phyloP scores from a whole-genome alignment of 2,797 vertebrate genomes.

The Lates japonicus region DNA sequence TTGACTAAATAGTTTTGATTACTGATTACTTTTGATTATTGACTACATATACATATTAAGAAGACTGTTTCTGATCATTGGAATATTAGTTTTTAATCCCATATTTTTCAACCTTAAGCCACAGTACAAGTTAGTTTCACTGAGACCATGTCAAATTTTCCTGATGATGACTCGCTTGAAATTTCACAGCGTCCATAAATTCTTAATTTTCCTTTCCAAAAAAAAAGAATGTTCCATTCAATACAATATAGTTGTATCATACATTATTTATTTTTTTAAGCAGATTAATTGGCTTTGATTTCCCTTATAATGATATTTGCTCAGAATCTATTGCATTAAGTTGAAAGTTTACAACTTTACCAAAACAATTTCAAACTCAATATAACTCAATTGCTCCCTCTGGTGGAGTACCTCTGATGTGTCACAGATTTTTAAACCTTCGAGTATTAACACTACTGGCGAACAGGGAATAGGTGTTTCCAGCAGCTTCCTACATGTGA shows the following conservation, averaged over 20 bases:
- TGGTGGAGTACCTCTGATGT: not conserved
- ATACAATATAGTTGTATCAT: not conserved
- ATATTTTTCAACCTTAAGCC: no score
- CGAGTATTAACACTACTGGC: not conserved
- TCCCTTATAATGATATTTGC: not conserved
- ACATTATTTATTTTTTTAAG: not conserved
- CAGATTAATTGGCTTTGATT: not conserved
- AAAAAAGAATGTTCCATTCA: not conserved
- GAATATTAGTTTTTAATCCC: no score
- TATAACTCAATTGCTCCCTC: slow-evolving; percentile 16
- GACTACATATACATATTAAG: no score
- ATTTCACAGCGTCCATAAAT: no score
- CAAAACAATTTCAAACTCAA: not conserved
- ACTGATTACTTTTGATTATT: not conserved
- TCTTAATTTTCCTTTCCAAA: not conserved
- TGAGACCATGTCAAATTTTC: no score
- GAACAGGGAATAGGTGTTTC: not conserved
- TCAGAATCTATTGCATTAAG: not conserved
- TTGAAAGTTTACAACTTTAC: not conserved
- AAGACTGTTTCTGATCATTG: no score
- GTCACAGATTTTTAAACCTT: not conserved
- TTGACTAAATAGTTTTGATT: not conserved
- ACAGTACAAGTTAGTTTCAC: no score
- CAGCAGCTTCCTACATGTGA: not conserved
- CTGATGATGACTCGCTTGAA: no score